Evolutionary conservation across 2,888 invertebrate genomes (phyloP), one percentile per base, ranked within the genome.

Genomic region (Aromia moschata): DNA sequence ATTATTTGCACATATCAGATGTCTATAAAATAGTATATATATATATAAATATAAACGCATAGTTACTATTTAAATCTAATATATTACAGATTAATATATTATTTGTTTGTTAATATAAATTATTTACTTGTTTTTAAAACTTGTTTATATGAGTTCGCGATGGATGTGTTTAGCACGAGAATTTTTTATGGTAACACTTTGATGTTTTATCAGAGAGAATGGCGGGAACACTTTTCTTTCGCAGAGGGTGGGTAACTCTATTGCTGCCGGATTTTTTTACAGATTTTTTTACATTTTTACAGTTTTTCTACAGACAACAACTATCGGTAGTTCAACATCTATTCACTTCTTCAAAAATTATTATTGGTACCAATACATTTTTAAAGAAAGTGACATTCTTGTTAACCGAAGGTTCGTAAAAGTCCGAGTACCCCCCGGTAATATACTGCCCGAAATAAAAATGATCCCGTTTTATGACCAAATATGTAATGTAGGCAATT

Each of bases 31-130:
- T 43, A 43, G 31, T 52, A 64, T 55, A 54, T 56, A 60, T 52
- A 53, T 46, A 62, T 53, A 52, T 44, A 53, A 38, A 52, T 40
- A 57, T 62, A 60, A n/a, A 62, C 62, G 65, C 58, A 62, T 69
- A 71, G 63, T 67, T 68, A 51, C 53, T 65, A 69, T 65, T 64
- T 67, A 70, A 68, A 62, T 69, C n/a, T 72, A 71, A 73, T 73
- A 71, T 73, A 73, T 73, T 70, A 56, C 67, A 73, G 67, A 72
- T 66, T 70, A 70, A 75, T 75, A 75, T 75, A 74, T n/a, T n/a
- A n/a, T 75, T 71, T 71, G 49, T 49, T 49, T 49, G 49, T 49
- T 49, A 38, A 73, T 68, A 73, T 69, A 73, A 58, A 58, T 63
- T 64, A 63, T 58, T 60, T 67, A 65, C n/a, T n/a, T 64, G 56